These are phyloP conservation scores for Phyllostomus hastatus DNA, from an alignment of 2,113 vertebrate species.

Conservation along the genomic window DNA sequence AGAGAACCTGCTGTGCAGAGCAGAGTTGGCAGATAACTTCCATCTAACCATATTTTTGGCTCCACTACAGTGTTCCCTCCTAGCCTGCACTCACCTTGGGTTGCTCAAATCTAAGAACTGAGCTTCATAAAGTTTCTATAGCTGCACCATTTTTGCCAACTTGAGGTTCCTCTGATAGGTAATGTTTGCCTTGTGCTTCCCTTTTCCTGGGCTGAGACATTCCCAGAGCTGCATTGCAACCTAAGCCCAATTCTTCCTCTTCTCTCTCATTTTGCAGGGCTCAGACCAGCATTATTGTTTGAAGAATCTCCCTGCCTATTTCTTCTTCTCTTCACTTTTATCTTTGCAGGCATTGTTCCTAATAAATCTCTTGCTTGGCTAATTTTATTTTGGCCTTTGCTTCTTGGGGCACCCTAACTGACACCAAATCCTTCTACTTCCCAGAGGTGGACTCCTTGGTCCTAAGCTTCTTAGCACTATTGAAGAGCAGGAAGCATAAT, in stretches of 20 bases:
- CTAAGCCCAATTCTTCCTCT: background rate
- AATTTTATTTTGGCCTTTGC: background rate
- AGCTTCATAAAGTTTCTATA: background rate
- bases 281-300: background rate
- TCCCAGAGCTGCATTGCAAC: background rate
- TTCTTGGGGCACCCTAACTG: background rate
- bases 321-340: background rate
- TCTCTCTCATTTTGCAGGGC: background rate
- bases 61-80: background rate
- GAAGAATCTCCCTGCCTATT: background rate
- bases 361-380: background rate
- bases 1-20: background rate
- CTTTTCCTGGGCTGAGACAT: background rate
- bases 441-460: background rate
- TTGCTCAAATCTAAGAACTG: background rate
- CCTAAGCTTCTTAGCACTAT: background rate
- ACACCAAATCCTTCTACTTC: background rate
- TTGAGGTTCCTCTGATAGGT: background rate
- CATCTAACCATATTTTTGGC: background rate
- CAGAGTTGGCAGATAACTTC: background rate
- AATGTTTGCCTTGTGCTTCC: background rate
- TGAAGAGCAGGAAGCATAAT: background rate
- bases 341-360: background rate
- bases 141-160: background rate
- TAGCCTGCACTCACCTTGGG: background rate